Evolutionary conservation across 2,888 invertebrate genomes (phyloP).

Genomic region (Liopterus haemorrhoidalis): DNA sequence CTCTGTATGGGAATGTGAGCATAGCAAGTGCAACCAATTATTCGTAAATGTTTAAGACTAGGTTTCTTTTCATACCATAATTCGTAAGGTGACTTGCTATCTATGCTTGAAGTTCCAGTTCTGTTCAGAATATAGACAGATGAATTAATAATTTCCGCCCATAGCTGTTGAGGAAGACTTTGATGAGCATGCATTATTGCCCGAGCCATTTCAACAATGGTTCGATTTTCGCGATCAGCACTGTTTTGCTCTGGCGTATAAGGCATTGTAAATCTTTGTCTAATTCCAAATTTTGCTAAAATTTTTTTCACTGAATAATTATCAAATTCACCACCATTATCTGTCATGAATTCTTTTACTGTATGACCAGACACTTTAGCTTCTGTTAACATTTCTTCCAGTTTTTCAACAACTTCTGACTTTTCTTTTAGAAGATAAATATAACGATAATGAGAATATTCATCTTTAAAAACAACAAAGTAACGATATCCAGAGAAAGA

Average conservation of each 20-base stretch:
- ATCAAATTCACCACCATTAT: slow-evolving; percentile 34
- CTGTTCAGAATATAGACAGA: slow-evolving; percentile 27
- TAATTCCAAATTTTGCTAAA: too few species aligned
- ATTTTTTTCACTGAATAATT: too few species aligned
- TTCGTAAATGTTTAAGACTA: slow-evolving; percentile 26
- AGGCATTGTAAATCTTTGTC: too few species aligned
- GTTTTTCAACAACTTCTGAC: slow-evolving; percentile 30
- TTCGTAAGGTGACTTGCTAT: slow-evolving; percentile 31
- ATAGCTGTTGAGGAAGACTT: slow-evolving; percentile 24
- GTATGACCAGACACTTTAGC: slow-evolving; percentile 30
- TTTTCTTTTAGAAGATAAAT: slow-evolving; percentile 30
- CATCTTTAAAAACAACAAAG: slow-evolving; percentile 25
- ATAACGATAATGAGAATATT: slow-evolving; percentile 30
- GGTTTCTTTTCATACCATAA: slow-evolving; percentile 30
- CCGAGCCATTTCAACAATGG: slow-evolving; percentile 9
- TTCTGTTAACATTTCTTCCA: slow-evolving; percentile 29
- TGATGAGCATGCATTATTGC: slow-evolving; percentile 14
- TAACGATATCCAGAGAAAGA: slow-evolving; percentile 9
- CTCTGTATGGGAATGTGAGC: slow-evolving; percentile 11
- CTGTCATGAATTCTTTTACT: slow-evolving; percentile 34
- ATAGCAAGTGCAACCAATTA: slow-evolving; percentile 27
- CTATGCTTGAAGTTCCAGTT: slow-evolving; percentile 28
- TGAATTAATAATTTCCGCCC: slow-evolving; percentile 27
- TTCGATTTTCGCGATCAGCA: slow-evolving; percentile 11
- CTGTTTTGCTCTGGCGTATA: too few species aligned